Conservation (phyloP, 2,888 invertebrate genomes). For the Limnephilus auricula region DNA sequence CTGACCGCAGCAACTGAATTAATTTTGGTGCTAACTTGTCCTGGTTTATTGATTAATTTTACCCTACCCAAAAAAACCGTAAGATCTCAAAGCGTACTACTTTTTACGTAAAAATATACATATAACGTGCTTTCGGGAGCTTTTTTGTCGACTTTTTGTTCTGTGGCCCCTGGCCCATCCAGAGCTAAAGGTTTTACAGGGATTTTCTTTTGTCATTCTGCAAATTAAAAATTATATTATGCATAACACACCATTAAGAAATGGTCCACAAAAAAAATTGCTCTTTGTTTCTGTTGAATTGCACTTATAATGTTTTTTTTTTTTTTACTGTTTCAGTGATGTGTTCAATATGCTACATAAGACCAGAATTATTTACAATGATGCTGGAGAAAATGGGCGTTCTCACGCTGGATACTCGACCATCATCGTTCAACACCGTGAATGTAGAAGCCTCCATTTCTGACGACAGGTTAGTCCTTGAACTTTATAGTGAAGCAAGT, state of each 20-base stretch:
- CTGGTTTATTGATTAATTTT: too few species aligned
- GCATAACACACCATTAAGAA: background rate
- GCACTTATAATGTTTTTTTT: conserved; percentile 9
- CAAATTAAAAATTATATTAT: background rate
- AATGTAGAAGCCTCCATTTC: conserved; percentile 78
- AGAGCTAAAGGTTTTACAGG: background rate
- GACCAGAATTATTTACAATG: conserved; percentile 86
- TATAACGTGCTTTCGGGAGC: too few species aligned
- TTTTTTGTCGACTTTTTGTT: background rate
- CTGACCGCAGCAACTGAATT: too few species aligned
- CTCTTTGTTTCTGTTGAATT: background rate
- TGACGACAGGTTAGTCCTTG: conserved; percentile 75
- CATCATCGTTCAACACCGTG: conserved; percentile 72
- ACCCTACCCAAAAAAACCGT: too few species aligned
- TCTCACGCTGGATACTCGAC: conserved; percentile 51
- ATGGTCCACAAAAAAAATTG: background rate
- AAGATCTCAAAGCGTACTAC: too few species aligned
- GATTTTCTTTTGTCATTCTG: background rate
- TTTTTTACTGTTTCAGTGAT: conserved; percentile 76
- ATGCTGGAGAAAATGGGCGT: conserved; percentile 86
- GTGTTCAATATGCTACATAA: conserved; percentile 91
- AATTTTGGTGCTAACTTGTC: too few species aligned
- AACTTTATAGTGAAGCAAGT: background rate
- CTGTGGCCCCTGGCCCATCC: background rate
- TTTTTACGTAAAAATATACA: too few species aligned